A percentile compares a stretch with the other conserved stretches of the same genome.
phyloP scores from a whole-genome alignment of 2,888 invertebrate genomes.

The Pammene fasciana region DNA sequence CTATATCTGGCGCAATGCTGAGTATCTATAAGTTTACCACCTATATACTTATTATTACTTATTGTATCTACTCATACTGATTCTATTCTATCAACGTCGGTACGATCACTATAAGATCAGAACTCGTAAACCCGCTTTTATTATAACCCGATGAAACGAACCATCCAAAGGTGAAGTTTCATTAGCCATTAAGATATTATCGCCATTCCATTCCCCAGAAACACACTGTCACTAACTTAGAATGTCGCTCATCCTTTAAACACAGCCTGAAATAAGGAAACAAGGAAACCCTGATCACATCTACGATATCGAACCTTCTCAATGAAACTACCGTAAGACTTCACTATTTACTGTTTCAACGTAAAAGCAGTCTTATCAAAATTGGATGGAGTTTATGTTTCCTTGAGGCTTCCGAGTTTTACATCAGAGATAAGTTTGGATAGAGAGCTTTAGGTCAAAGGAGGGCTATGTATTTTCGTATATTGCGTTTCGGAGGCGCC shows the following conservation, averaged over 20 bases:
- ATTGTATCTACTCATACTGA: too few relatives aligned
- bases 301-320: slow-evolving; percentile 48
- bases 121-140: slow-evolving; percentile 14
- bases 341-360: slow-evolving; percentile 37
- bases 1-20: too few relatives aligned
- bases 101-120: neutral
- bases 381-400: slow-evolving; percentile 47
- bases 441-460: slow-evolving; percentile 71
- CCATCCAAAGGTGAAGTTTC: slow-evolving; percentile 38
- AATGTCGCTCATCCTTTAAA: slow-evolving; percentile 42
- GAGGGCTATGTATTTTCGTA: slow-evolving; percentile 40
- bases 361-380: slow-evolving; percentile 39
- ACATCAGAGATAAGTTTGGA: slow-evolving; percentile 71
- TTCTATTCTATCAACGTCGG: neutral
- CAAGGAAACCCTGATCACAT: slow-evolving; percentile 66
- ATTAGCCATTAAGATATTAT: slow-evolving; percentile 39
- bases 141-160: slow-evolving; percentile 24
- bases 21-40: too few relatives aligned
- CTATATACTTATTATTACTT: too few relatives aligned
- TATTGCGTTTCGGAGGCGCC: slow-evolving; percentile 44
- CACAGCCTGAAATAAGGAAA: slow-evolving; percentile 63
- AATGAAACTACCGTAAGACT: slow-evolving; percentile 39
- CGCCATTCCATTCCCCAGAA: slow-evolving; percentile 29
- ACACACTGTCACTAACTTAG: slow-evolving; percentile 23
- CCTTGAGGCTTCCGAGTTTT: slow-evolving; percentile 46